Evolutionary conservation across 2,113 vertebrate genomes (phyloP), one percentile per base, ranked within the genome.

Genomic region (Micromys minutus): DNA sequence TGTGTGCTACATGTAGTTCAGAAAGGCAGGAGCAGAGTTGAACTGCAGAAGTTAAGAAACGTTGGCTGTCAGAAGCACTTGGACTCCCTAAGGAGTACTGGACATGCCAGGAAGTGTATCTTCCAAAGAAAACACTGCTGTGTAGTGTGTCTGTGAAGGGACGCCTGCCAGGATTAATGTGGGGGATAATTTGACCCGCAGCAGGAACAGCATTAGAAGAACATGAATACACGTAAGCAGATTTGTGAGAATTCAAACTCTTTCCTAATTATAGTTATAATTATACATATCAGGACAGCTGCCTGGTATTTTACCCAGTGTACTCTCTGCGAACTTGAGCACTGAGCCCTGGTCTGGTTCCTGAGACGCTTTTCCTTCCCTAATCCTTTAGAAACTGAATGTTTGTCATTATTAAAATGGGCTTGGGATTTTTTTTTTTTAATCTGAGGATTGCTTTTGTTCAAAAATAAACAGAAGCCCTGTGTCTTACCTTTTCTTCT

Each of bases 341-440:
- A 79, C 0, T 88, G n/a, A 90, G 29, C 74, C 61, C 34, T 50
- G 42, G 19, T 88, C 59, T 69, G 76, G 61, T 26, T 93, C 69
- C 12, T 75, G 29, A 31, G 10, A 24, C 65, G 10, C 52, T 91
- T 69, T 90, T 71, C 42, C 47, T 93, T 61, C 52, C 16, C 0
- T 7, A 94, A 59, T 83, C 47, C 8, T 76, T 96, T 42, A 45
- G 36, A 93, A 39, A 69, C 15, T 75, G 24, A 29, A 52, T 52
- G 55, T 85, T 83, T 72, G 50, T 92, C 39, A 71, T 79, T 59
- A 26, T 65, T 75, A 87, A 97, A 95, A 75, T 71, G 45, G 21
- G 69, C 22, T 17, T 90, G 74, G 11, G 63, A 69, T 36, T 71
- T 77, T 71, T 63, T 55, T 81, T 61, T 95, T 92, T 81, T 26